phyloP scores from a whole-genome alignment of 2,888 invertebrate species.

The Eledona agricola region DNA sequence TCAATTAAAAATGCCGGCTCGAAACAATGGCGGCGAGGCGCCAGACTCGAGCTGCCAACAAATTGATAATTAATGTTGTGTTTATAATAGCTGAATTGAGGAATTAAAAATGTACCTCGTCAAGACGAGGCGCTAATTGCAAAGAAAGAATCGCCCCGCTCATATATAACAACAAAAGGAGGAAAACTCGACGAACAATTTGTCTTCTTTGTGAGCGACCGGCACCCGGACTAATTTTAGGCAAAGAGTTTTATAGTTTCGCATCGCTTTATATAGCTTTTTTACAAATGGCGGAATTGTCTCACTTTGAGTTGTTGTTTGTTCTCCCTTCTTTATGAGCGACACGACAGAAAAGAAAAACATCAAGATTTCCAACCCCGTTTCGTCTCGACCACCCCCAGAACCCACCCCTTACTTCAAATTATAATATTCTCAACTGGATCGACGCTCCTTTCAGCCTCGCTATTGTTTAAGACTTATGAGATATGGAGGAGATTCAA shows the following conservation, averaged over 20 bases:
- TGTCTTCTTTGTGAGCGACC: constrained; percentile 48
- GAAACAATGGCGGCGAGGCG: constrained; percentile 59
- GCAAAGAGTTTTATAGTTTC: constrained; percentile 60
- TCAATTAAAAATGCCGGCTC: constrained; percentile 63
- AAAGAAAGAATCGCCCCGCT: constrained; percentile 46
- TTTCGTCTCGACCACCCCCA: constrained; percentile 35
- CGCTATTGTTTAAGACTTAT: constrained; percentile 45
- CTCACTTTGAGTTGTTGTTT: constrained; percentile 54
- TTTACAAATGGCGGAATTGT: constrained; percentile 58
- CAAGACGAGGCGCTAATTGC: constrained; percentile 57
- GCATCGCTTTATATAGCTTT: constrained; percentile 57
- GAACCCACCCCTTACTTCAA: constrained; percentile 25
- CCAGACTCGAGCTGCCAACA: constrained; percentile 54
- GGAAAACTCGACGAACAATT: constrained; percentile 53
- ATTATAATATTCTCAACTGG: constrained; percentile 44
- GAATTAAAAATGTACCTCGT: constrained; percentile 63
- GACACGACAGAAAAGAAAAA: constrained; percentile 42
- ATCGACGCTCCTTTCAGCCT: constrained; percentile 41
- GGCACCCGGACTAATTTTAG: constrained; percentile 58
- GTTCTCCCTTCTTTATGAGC: constrained; percentile 41
- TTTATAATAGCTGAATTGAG: constrained; percentile 62
- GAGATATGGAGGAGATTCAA: constrained; percentile 34
- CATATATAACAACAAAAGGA: constrained; percentile 55
- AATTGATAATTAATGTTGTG: constrained; percentile 65
- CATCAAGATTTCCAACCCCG: constrained; percentile 40